A percentile compares a stretch with the other conserved stretches of the same genome.
These are phyloP conservation scores for Threskiornis aethiopicus DNA, from an alignment of 2,797 vertebrate genomes.

Conservation along the genomic window DNA sequence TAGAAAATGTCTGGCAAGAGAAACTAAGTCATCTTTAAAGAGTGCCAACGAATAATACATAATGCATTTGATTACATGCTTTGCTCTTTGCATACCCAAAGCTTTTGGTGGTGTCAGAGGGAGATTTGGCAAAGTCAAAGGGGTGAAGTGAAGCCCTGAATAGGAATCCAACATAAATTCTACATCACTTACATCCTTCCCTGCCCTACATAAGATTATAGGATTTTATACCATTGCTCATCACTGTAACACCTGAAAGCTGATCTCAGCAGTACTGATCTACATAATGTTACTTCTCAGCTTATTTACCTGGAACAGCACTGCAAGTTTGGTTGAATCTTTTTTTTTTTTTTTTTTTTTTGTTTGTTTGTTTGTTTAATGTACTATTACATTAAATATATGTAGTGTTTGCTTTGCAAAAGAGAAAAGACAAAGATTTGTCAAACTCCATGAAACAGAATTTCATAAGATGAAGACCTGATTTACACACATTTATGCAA, in stretches of 20 bases:
- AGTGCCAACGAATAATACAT: background rate
- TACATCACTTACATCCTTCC: background rate
- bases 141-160: background rate
- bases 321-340: background rate
- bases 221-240: background rate
- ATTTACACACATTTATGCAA: background rate
- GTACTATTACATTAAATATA: background rate
- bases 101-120: background rate
- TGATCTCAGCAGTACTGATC: background rate
- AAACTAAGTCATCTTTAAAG: slow-evolving; percentile 2
- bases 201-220: background rate
- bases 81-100: background rate
- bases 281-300: background rate
- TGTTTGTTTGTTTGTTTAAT: background rate
- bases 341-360: background rate
- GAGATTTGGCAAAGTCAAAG: background rate
- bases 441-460: background rate
- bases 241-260: background rate
- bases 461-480: background rate
- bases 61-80: background rate
- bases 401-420: background rate
- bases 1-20: slow-evolving; percentile 10
- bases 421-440: background rate
- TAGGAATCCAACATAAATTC: background rate
- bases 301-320: background rate